Evolutionary conservation across 2,797 vertebrate genomes (phyloP), one percentile per base, ranked within the genome.

Genomic region (Gouania willdenowi): DNA sequence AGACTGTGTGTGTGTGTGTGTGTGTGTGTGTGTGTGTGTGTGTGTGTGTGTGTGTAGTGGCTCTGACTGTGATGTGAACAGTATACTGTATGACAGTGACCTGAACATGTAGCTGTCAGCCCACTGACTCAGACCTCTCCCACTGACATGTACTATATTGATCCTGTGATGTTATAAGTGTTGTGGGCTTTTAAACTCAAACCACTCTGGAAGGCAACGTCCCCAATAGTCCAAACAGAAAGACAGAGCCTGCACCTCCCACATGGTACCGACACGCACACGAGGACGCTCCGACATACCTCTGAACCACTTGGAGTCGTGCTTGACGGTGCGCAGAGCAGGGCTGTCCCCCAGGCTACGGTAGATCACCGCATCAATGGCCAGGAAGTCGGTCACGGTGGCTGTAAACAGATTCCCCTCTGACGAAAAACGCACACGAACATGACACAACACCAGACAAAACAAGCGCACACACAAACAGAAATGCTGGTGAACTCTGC

Each of bases 271-370:
- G 7, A 5, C 30, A 21, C 16, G 21, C 17, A 25, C 19, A 17
- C 12, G 14, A 20, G 15, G 5, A 14, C 6, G 28, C 21, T 20
- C 13, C 26, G 1, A 14, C 0, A 4, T n/a, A 98, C 95, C 95
- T 92, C 93, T 89, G 79, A 98, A 95, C 95, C 93, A 97, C 60
- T 98, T 98, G 81, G 95, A 98, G 83, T 98, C 95, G 0, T 97
- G 94, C 54, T 97, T 98, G 59, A 97, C 87, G 0, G 94, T 98
- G 73, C 95, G 92, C 26, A 98, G 90, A 32, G 94, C 93, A 0
- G 87, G 93, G 79, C 79, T 90, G 78, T 93, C 90, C 52, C 94
- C 94, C 0, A 98, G 91, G 83, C 95, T 97, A 22, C 95, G 92
- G 82, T 98, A 98, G 80, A 98, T 94, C 71, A 98, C 95, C 0